Conservation (phyloP, 2,888 invertebrate species). For the Watsonalla binaria region DNA sequence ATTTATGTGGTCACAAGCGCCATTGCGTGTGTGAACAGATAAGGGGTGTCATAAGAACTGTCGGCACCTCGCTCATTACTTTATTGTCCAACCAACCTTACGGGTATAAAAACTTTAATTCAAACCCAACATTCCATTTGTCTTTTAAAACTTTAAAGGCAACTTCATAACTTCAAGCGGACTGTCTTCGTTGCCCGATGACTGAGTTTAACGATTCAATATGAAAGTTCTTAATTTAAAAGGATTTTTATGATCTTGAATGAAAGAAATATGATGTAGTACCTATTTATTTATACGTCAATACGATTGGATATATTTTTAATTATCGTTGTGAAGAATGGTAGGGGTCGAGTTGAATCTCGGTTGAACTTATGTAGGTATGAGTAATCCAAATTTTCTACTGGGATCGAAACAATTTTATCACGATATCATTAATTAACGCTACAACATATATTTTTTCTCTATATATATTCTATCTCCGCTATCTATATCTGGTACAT, state of each 20-base stretch:
- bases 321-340: too few relatives aligned
- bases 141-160: background rate
- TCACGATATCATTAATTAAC: too few relatives aligned
- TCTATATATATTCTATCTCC: too few relatives aligned
- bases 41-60: constrained; percentile 71
- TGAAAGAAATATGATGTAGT: background rate
- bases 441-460: too few relatives aligned
- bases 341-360: too few relatives aligned
- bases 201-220: background rate
- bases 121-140: constrained; percentile 22
- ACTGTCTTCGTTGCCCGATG: background rate
- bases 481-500: too few relatives aligned
- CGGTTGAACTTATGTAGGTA: too few relatives aligned
- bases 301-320: too few relatives aligned
- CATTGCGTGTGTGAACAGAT: constrained; percentile 68
- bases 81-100: constrained; percentile 63
- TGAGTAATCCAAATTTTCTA: too few relatives aligned
- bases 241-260: background rate
- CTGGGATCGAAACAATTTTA: too few relatives aligned
- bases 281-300: too few relatives aligned
- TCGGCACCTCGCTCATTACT: constrained; percentile 64
- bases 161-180: background rate
- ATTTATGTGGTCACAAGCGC: background rate
- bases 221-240: background rate
- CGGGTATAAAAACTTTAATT: constrained; percentile 36